phyloP scores from a whole-genome alignment of 2,113 vertebrate genomes.

The Acinonyx jubatus region DNA sequence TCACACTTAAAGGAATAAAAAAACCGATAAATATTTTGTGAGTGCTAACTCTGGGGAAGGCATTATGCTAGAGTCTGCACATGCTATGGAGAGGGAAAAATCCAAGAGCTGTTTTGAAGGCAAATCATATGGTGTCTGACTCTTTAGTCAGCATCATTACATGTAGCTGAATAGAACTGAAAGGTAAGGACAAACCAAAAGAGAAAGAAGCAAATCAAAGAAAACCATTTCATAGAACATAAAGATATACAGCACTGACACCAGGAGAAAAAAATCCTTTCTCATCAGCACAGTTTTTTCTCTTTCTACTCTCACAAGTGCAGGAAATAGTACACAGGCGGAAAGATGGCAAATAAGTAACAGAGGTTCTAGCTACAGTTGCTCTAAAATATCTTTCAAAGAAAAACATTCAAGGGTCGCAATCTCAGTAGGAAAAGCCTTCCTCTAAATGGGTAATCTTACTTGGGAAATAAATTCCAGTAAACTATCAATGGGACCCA shows the following conservation, averaged over 20 bases:
- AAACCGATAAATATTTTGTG: background rate
- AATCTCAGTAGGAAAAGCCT: background rate
- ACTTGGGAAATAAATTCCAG: background rate
- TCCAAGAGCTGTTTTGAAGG: background rate
- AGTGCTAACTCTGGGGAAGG: background rate
- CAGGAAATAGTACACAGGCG: background rate
- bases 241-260: background rate
- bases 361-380: background rate
- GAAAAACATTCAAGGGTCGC: background rate
- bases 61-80: background rate
- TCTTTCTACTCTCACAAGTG: background rate
- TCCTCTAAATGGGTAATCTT: background rate
- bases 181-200: background rate
- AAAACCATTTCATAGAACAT: background rate
- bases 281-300: background rate
- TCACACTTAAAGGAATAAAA: background rate
- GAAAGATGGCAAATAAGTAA: background rate
- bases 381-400: background rate
- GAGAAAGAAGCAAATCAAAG: background rate
- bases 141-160: background rate
- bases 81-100: background rate
- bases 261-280: background rate
- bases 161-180: background rate
- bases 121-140: background rate
- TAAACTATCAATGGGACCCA: slow-evolving; percentile 26